Conservation (phyloP, 1,140 invertebrate species). For the Bombus affinis region DNA sequence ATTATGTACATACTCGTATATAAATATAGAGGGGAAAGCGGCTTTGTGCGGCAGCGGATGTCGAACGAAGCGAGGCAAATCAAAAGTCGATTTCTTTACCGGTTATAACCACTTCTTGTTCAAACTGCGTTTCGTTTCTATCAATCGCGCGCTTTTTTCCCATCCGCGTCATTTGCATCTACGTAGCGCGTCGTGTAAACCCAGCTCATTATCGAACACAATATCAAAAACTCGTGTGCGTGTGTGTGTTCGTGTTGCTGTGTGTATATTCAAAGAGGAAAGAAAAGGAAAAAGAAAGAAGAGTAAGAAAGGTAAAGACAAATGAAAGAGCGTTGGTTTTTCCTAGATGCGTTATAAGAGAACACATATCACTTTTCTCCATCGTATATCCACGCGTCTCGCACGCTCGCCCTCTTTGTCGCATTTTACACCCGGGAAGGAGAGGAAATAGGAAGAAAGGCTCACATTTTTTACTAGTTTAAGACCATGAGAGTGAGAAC, state of each 20-base stretch:
- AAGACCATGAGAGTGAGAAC: conserved; percentile 23
- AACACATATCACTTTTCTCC: conserved; percentile 74
- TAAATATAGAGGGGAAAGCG: background rate
- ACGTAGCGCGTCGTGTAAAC: background rate
- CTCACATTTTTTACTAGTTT: conserved; percentile 45
- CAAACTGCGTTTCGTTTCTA: background rate
- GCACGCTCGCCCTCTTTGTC: conserved; percentile 42
- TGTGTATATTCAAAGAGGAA: background rate
- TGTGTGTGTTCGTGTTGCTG: background rate
- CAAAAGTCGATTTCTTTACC: background rate
- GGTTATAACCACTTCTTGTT: too few species aligned
- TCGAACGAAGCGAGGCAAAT: background rate
- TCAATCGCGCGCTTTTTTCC: background rate
- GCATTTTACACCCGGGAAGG: conserved; percentile 3
- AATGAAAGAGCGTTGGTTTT: conserved; percentile 57
- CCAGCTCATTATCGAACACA: conserved; percentile 16
- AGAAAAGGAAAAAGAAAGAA: too few species aligned
- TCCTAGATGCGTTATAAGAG: conserved; percentile 63
- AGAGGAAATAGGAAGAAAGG: conserved; percentile 20
- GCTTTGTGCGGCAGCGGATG: background rate
- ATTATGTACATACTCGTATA: background rate
- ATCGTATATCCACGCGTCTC: conserved; percentile 28
- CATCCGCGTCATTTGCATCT: background rate
- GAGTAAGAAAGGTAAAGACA: conserved; percentile 12
- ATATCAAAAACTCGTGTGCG: conserved; percentile 34